Evolutionary conservation across 2,113 vertebrate species (phyloP).

Genomic region (Rhineura floridana): DNA sequence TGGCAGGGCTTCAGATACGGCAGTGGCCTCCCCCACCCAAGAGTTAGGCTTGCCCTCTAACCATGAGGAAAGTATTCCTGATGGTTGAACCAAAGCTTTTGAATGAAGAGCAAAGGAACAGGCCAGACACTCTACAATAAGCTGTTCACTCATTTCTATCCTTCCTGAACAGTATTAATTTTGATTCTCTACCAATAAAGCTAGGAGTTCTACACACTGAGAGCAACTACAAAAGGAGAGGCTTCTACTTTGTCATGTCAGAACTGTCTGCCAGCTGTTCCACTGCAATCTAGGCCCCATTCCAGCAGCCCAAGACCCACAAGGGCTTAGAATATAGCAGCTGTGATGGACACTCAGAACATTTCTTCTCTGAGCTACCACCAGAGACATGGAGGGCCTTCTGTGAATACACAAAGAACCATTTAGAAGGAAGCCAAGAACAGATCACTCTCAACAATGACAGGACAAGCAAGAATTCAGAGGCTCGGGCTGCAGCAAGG

Average conservation of each 20-base stretch:
- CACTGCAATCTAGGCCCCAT: no score
- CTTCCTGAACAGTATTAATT: neutral
- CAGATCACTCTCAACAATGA: constrained; percentile 52
- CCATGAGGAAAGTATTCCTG: neutral
- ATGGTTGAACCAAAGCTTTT: neutral
- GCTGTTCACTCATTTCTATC: neutral
- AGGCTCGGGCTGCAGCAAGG: constrained; percentile 41
- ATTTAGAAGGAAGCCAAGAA: constrained; percentile 54
- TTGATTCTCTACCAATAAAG: neutral
- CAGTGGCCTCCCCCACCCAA: no score
- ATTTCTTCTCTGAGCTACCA: constrained; percentile 23
- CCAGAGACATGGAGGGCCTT: constrained; percentile 2
- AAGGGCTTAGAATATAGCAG: neutral
- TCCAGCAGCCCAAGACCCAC: constrained; percentile 1
- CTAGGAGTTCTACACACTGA: neutral
- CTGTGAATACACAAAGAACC: constrained; percentile 45
- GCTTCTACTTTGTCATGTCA: neutral
- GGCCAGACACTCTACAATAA: no score
- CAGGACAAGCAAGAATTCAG: constrained; percentile 45
- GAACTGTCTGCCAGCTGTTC: neutral
- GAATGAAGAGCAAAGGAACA: neutral
- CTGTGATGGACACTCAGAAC: neutral
- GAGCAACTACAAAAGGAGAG: neutral
- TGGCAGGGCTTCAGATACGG: no score
- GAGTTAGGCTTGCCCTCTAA: neutral